These are phyloP conservation scores for Drosophila littoralis DNA, from an alignment of 1,140 invertebrate species.

Conservation along the genomic window DNA sequence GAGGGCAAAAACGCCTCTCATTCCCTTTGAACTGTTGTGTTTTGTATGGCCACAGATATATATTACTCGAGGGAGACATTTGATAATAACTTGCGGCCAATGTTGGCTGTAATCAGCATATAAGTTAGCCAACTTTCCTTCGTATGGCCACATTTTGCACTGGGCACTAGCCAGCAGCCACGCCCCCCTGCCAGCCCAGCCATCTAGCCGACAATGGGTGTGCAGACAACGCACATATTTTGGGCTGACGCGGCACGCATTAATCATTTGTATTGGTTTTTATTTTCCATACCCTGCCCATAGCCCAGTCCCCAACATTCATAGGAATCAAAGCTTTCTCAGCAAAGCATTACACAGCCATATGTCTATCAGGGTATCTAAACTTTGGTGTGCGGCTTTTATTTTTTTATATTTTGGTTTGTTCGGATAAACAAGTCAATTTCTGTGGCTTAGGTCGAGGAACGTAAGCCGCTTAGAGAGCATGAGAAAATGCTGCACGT, in stretches of 20 bases:
- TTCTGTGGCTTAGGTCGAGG: conserved; percentile 31
- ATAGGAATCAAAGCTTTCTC: no score
- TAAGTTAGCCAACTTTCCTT: conserved; percentile 70
- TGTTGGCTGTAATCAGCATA: conserved; percentile 78
- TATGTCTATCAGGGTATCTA: no score
- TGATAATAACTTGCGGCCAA: conserved; percentile 80
- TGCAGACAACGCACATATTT: conserved; percentile 70
- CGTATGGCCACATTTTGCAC: conserved; percentile 46
- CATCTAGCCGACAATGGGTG: conserved; percentile 14
- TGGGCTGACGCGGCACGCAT: conserved; percentile 73
- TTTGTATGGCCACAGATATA: conserved; percentile 54
- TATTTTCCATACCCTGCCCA: neutral
- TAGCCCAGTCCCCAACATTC: no score
- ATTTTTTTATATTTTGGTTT: conserved; percentile 26
- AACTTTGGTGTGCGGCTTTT: neutral
- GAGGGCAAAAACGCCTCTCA: neutral
- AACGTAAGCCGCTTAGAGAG: conserved; percentile 40
- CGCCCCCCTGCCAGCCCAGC: conserved; percentile 38
- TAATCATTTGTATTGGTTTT: conserved; percentile 71
- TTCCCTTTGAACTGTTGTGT: conserved; percentile 15
- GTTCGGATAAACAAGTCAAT: conserved; percentile 70
- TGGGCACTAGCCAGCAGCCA: conserved; percentile 17
- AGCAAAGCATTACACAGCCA: no score
- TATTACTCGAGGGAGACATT: conserved; percentile 79
- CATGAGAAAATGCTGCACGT: conserved; percentile 6